phyloP scores from a whole-genome alignment of 2,888 invertebrate genomes.

The Ormia ochracea region DNA sequence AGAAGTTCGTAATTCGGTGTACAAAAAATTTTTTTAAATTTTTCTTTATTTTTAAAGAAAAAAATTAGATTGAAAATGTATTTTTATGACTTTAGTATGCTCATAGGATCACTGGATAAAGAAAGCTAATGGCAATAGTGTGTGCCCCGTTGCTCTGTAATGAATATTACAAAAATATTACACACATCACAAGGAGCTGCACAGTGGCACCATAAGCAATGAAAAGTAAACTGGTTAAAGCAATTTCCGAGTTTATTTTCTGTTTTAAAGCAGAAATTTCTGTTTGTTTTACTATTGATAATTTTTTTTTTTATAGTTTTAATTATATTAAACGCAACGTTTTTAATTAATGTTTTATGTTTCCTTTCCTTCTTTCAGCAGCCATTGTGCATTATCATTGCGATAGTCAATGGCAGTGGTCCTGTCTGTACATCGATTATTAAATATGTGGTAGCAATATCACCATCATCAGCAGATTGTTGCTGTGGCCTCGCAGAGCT shows the following conservation, averaged over 20 bases:
- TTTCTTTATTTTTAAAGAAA: too few species aligned
- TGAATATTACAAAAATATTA: background rate
- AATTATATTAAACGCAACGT: too few species aligned
- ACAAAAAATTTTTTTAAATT: background rate
- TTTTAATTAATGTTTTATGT: background rate
- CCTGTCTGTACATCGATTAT: background rate
- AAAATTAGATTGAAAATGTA: conserved; percentile 11
- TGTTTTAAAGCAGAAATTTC: too few species aligned
- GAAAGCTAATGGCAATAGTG: conserved; percentile 9
- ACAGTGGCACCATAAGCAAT: background rate
- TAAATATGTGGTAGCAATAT: conserved; percentile 31
- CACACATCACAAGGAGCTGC: background rate
- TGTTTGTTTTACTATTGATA: too few species aligned
- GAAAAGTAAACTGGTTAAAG: background rate
- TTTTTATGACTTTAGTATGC: conserved; percentile 12
- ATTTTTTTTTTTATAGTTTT: too few species aligned
- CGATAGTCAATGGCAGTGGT: background rate
- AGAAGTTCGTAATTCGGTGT: background rate
- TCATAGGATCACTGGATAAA: background rate
- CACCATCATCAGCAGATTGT: conserved; percentile 21
- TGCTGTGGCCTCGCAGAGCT: conserved; percentile 21
- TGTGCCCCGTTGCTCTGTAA: background rate
- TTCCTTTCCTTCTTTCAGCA: background rate
- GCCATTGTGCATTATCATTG: conserved; percentile 17
- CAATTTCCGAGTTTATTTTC: too few species aligned